Conservation (phyloP, 2,888 invertebrate genomes). For the Ethmia dodecea region DNA sequence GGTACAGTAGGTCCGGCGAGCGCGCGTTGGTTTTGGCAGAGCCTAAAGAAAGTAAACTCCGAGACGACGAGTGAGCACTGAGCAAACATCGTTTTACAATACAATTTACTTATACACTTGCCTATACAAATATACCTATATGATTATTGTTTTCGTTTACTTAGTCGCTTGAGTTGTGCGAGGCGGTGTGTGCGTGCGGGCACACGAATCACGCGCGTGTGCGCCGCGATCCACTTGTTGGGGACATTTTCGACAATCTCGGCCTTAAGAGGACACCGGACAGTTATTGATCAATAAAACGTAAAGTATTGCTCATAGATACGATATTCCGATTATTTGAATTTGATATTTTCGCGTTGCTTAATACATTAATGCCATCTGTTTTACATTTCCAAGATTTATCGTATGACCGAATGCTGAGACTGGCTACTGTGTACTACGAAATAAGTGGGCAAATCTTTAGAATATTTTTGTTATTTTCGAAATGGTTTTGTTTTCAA, state of each 20-base stretch:
- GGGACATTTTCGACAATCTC: constrained; percentile 7
- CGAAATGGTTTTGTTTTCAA: too few species aligned
- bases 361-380: too few species aligned
- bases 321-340: constrained; percentile 4
- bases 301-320: constrained; percentile 5
- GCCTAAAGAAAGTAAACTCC: constrained; percentile 34
- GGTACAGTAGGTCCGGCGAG: too few species aligned
- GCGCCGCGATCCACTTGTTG: constrained; percentile 8
- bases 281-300: constrained; percentile 13
- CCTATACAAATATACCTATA: constrained; percentile 1
- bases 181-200: constrained; percentile 2
- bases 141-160: constrained; percentile 3
- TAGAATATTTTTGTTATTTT: too few species aligned
- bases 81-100: constrained; percentile 28
- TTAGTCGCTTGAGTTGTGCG: constrained; percentile 6
- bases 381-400: neutral
- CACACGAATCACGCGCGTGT: neutral
- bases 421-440: neutral
- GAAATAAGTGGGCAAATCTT: too few species aligned
- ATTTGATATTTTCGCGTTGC: constrained; percentile 6
- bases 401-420: neutral
- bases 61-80: constrained; percentile 29
- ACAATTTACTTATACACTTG: constrained; percentile 3
- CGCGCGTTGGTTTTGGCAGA: constrained; percentile 17
- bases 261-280: constrained; percentile 4